These are phyloP conservation scores for Iguana delicatissima DNA, from an alignment of 2,797 vertebrate genomes.

Conservation along the genomic window DNA sequence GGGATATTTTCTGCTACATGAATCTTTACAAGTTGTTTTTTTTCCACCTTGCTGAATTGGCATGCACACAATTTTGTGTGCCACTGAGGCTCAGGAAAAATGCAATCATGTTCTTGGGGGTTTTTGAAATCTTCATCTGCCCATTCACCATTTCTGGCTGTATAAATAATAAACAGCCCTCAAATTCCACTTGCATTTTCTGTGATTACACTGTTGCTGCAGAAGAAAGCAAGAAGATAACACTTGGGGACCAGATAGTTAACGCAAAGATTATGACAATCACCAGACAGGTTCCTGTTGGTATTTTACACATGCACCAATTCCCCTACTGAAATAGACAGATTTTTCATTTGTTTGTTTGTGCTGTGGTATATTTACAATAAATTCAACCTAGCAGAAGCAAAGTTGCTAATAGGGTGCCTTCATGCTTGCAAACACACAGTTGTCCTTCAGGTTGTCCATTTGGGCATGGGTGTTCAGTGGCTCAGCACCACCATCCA, in stretches of 20 bases:
- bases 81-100: accelerated
- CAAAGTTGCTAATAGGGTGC: too few species aligned
- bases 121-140: background rate
- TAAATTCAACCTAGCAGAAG: too few species aligned
- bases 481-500: too few species aligned
- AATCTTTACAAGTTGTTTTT: accelerated
- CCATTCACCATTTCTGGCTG: background rate
- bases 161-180: background rate
- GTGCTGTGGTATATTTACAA: too few species aligned
- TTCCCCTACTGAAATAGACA: too few species aligned
- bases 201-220: background rate
- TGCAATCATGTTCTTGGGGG: background rate
- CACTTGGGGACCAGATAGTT: too few species aligned
- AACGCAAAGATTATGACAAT: background rate
- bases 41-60: background rate
- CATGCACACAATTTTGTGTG: background rate
- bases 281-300: too few species aligned
- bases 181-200: background rate
- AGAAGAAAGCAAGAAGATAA: background rate
- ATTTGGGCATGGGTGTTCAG: too few species aligned
- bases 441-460: too few species aligned
- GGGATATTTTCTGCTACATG: background rate
- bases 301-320: too few species aligned
- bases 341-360: too few species aligned
- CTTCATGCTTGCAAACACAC: too few species aligned